Evolutionary conservation across 2,113 vertebrate genomes (phyloP).

Genomic region (Guaruba guarouba): DNA sequence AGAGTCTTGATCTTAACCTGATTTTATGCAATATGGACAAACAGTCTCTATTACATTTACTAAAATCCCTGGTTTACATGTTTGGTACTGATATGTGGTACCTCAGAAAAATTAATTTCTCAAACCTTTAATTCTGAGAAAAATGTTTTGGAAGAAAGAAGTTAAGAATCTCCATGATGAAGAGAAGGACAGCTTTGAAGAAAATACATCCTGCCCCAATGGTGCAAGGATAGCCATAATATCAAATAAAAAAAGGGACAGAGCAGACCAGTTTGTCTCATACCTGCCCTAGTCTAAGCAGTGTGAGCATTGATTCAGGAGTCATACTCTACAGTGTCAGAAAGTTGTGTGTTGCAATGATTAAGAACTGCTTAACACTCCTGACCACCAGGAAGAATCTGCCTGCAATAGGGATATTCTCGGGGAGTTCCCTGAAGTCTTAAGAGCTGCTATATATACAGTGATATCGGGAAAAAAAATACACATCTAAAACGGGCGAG

Average conservation of each 20-base stretch:
- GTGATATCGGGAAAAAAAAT: background rate
- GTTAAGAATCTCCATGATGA: background rate
- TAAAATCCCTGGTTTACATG: background rate
- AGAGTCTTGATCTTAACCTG: background rate
- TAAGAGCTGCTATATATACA: background rate
- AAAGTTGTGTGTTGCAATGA: background rate
- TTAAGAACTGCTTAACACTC: background rate
- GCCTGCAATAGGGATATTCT: background rate
- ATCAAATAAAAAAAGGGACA: background rate
- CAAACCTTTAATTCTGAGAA: background rate
- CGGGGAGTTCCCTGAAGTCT: background rate
- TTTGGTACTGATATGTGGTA: background rate
- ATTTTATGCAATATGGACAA: background rate
- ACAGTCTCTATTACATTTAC: background rate
- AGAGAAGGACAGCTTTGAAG: background rate
- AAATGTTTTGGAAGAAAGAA: background rate
- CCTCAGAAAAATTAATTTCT: background rate
- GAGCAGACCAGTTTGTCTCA: background rate
- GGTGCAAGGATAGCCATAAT: background rate
- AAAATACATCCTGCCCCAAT: background rate
- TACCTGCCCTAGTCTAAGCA: background rate
- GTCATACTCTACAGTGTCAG: background rate
- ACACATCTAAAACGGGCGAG: background rate
- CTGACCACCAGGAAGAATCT: background rate
- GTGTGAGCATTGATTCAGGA: background rate